A percentile compares a stretch with the other conserved stretches of the same genome.
Evolutionary conservation across 2,113 vertebrate species (phyloP).

Genomic region (Nipponia nippon): DNA sequence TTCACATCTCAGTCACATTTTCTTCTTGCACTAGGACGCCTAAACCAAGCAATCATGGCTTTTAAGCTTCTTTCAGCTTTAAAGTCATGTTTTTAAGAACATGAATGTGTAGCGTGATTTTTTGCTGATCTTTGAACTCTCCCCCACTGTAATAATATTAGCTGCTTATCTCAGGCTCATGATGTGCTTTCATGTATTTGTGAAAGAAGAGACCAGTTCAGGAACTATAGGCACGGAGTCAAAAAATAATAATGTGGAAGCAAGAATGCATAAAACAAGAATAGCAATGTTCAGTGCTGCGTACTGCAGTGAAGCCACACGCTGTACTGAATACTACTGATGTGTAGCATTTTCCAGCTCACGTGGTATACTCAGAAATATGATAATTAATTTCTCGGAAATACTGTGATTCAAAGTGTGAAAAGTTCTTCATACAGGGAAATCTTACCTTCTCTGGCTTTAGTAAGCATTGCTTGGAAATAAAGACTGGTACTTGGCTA

Average conservation of each 20-base stretch:
- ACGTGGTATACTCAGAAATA: neutral
- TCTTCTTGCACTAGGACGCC: neutral
- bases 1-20: neutral
- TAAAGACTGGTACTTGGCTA: neutral
- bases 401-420: neutral
- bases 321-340: neutral
- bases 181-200: neutral
- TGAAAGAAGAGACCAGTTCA: neutral
- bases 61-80: constrained; percentile 18
- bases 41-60: neutral
- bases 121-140: constrained; percentile 34
- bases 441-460: neutral
- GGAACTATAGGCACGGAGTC: neutral
- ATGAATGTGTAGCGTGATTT: neutral
- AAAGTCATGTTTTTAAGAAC: constrained; percentile 2
- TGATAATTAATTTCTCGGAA: neutral
- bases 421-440: neutral
- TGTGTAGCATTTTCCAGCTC: neutral
- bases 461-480: neutral
- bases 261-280: neutral
- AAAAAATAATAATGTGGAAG: neutral
- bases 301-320: neutral
- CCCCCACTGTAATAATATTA: neutral
- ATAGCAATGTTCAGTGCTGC: neutral
- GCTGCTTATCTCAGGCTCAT: neutral